Evolutionary conservation across 2,888 invertebrate genomes (phyloP).

Genomic region (Meghimatium bilineatum): DNA sequence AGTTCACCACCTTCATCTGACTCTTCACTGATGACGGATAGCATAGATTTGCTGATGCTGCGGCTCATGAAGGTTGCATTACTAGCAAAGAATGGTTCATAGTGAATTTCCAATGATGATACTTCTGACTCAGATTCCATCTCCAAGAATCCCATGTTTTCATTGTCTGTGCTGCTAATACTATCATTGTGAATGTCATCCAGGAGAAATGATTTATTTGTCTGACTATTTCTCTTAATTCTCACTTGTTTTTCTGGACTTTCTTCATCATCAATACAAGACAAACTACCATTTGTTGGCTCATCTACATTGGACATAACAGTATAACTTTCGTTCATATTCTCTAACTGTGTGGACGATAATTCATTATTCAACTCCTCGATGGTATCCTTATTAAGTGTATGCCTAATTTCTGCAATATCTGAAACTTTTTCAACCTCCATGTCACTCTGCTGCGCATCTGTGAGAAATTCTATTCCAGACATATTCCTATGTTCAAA

Average conservation of each 20-base stretch:
- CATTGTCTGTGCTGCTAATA: background rate
- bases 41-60: background rate
- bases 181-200: background rate
- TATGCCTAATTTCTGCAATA: background rate
- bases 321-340: background rate
- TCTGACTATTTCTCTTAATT: background rate
- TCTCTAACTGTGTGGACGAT: too few species aligned
- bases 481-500: background rate
- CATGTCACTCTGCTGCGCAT: too few species aligned
- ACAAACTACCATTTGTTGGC: background rate
- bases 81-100: constrained; percentile 32
- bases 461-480: constrained; percentile 10
- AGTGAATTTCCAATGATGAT: constrained; percentile 24
- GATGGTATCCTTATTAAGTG: background rate
- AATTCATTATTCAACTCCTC: background rate
- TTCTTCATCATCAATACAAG: background rate
- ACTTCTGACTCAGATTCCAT: background rate
- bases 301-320: background rate
- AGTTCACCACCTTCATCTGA: constrained; percentile 17
- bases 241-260: background rate
- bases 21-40: constrained; percentile 32
- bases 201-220: background rate
- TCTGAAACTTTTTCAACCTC: background rate
- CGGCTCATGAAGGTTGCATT: background rate
- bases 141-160: background rate